Percentiles rank a stretch among this genome's conserved stretches.
Evolutionary conservation across 2,797 vertebrate genomes (phyloP).

Genomic region (Poecile montanus): DNA sequence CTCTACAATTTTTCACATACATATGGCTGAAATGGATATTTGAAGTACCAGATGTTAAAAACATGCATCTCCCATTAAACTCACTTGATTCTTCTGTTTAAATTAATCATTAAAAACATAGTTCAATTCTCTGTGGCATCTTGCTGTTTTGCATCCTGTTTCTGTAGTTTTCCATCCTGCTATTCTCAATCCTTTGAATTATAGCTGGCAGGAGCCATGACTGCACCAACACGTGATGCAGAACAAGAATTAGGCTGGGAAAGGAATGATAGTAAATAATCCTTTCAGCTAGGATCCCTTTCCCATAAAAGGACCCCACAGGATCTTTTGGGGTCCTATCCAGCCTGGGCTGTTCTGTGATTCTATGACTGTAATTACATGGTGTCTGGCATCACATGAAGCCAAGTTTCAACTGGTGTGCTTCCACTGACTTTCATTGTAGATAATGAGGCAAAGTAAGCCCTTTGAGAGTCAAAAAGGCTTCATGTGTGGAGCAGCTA

Average conservation of each 20-base stretch:
- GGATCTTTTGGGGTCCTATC: background rate
- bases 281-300: background rate
- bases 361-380: background rate
- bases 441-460: background rate
- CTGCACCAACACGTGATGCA: background rate
- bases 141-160: background rate
- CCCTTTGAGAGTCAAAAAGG: background rate
- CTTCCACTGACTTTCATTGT: background rate
- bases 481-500: background rate
- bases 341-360: too few species aligned
- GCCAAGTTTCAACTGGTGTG: background rate
- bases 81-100: background rate
- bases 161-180: background rate
- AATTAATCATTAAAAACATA: background rate
- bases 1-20: background rate
- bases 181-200: background rate
- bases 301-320: background rate
- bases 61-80: background rate
- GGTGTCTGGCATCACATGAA: background rate
- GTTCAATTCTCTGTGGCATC: background rate
- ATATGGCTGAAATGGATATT: background rate
- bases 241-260: background rate
- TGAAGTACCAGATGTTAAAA: background rate
- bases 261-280: background rate
- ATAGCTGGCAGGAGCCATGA: background rate